A percentile compares a stretch with the other conserved stretches of the same genome.
Evolutionary conservation across 2,888 invertebrate genomes (phyloP).

Genomic region (Trachelus iudaicus): DNA sequence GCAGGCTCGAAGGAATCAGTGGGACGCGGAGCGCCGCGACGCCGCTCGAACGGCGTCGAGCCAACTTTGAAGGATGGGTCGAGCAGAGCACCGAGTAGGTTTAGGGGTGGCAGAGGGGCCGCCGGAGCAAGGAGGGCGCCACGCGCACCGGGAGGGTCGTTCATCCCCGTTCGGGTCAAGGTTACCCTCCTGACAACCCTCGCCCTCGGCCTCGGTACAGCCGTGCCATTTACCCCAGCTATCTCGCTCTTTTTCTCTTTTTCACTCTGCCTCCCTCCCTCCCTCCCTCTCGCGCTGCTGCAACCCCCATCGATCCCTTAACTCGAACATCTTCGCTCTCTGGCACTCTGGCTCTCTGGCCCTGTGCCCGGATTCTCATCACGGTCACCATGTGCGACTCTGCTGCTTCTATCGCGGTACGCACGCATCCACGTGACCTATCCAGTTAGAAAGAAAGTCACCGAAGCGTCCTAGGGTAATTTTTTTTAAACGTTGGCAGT

Average conservation of each 20-base stretch:
- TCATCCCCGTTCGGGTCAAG: slow-evolving; percentile 63
- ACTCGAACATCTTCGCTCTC: slow-evolving; percentile 16
- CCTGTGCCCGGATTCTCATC: neutral
- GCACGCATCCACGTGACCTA: neutral
- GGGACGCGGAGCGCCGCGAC: neutral
- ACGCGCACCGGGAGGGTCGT: slow-evolving; percentile 58
- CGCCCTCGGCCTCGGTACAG: slow-evolving; percentile 25
- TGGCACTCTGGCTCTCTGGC: neutral
- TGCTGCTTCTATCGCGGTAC: neutral
- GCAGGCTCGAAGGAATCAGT: neutral
- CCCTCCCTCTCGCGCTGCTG: neutral
- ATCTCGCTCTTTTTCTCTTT: slow-evolving; percentile 21
- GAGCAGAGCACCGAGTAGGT: slow-evolving; percentile 17
- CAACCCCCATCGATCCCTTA: slow-evolving; percentile 38
- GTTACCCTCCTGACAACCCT: slow-evolving; percentile 49
- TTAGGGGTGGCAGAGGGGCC: slow-evolving; percentile 8
- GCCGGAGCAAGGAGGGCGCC: slow-evolving; percentile 41
- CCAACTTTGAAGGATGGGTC: neutral
- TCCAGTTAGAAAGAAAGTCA: neutral
- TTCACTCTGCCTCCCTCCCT: slow-evolving; percentile 8
- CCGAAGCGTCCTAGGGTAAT: neutral
- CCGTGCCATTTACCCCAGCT: slow-evolving; percentile 37
- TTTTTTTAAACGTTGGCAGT: neutral
- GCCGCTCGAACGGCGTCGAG: slow-evolving; percentile 4
- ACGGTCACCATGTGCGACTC: neutral